Percentiles rank a stretch among this genome's conserved stretches.
Evolutionary conservation across 2,888 invertebrate genomes (phyloP).

Genomic region (Hypena proboscidalis): DNA sequence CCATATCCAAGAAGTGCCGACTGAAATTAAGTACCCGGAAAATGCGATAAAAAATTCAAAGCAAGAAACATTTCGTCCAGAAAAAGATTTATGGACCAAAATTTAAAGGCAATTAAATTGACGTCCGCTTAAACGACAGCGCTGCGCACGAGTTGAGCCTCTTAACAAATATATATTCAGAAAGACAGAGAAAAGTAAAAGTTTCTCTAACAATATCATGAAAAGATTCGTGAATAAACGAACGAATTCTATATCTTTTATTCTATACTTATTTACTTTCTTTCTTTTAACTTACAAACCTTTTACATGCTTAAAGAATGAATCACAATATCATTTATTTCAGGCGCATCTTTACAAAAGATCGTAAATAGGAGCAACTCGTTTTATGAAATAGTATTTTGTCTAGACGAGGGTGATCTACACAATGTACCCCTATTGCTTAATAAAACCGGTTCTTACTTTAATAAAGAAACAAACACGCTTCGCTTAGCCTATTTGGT

Average conservation of each 20-base stretch:
- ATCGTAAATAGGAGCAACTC: background rate
- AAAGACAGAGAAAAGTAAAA: slow-evolving; percentile 40
- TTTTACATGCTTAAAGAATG: no score
- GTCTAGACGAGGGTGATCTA: slow-evolving; percentile 4
- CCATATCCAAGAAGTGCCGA: slow-evolving; percentile 15
- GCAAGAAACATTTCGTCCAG: slow-evolving; percentile 36
- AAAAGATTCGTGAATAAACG: slow-evolving; percentile 27
- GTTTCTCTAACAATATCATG: slow-evolving; percentile 47
- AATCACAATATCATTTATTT: slow-evolving; percentile 1
- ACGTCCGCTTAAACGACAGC: slow-evolving; percentile 48
- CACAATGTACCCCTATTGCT: slow-evolving; percentile 8
- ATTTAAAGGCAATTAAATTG: slow-evolving; percentile 64
- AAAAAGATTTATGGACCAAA: slow-evolving; percentile 57
- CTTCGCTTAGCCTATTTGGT: background rate
- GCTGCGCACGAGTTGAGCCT: slow-evolving; percentile 45
- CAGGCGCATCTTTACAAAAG: background rate
- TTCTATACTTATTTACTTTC: no score
- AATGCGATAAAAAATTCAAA: slow-evolving; percentile 25
- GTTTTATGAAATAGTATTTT: slow-evolving; percentile 2
- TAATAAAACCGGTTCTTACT: slow-evolving; percentile 6
- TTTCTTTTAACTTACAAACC: no score
- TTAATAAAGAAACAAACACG: background rate
- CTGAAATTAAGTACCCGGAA: slow-evolving; percentile 34
- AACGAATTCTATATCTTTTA: slow-evolving; percentile 12
- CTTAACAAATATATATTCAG: slow-evolving; percentile 58